phyloP scores from a whole-genome alignment of 1,140 invertebrate species.

The Lepidurus arcticus region DNA sequence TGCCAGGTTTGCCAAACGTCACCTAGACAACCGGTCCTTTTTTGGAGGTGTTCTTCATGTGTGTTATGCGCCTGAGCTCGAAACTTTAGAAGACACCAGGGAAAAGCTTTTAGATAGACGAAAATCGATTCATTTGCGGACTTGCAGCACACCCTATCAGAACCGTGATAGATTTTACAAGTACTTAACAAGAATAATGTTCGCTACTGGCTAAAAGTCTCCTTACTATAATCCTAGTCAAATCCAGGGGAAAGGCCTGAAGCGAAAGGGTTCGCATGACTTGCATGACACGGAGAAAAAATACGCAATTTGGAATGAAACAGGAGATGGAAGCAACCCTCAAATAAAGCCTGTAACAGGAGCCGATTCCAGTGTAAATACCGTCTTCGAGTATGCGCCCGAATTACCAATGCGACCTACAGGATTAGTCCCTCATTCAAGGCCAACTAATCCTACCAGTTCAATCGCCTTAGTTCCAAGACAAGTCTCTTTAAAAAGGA shows the following conservation, averaged over 20 bases:
- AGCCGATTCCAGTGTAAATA: no score
- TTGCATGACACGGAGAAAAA: no score
- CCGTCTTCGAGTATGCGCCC: no score
- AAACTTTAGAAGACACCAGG: constrained; percentile 29
- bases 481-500: neutral
- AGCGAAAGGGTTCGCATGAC: no score
- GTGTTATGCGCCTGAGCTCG: constrained; percentile 33
- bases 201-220: neutral
- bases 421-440: neutral
- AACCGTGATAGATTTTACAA: neutral
- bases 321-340: no score
- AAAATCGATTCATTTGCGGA: constrained; percentile 11
- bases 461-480: neutral
- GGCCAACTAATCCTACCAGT: neutral
- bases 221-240: neutral
- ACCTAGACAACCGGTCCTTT: constrained; percentile 75
- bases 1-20: constrained; percentile 61
- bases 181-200: neutral
- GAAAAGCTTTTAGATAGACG: neutral
- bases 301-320: no score
- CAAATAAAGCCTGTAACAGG: no score
- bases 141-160: neutral
- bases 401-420: neutral
- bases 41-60: constrained; percentile 64
- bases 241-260: neutral